Percentiles rank a stretch among this genome's conserved stretches.
Evolutionary conservation across 2,113 vertebrate species (phyloP).

Genomic region (Periophthalmodon schlosseri): DNA sequence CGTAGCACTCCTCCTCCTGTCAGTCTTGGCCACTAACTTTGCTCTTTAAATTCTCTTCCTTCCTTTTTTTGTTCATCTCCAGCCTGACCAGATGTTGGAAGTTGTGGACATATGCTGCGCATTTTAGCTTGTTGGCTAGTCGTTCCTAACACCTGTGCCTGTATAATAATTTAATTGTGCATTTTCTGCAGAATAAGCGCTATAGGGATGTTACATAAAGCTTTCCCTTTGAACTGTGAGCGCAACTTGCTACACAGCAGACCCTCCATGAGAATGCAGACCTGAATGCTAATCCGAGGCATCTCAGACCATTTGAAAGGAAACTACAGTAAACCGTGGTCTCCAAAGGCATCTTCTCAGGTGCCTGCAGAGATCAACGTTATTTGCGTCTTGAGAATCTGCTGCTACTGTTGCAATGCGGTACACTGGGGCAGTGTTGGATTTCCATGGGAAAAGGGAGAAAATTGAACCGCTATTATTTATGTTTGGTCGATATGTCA

Average conservation of each 20-base stretch:
- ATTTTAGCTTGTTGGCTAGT: neutral
- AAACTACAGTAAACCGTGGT: neutral
- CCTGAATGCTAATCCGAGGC: neutral
- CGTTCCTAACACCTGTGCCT: constrained; percentile 4
- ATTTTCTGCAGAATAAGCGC: neutral
- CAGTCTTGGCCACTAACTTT: constrained; percentile 28
- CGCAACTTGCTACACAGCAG: neutral
- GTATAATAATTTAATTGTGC: neutral
- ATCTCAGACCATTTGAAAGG: neutral
- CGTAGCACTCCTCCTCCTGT: constrained; percentile 21
- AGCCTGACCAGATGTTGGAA: neutral
- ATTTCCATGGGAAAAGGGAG: constrained; percentile 43
- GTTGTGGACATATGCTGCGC: neutral
- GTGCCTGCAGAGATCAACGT: constrained; percentile 17
- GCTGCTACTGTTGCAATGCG: constrained; percentile 64
- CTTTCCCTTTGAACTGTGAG: neutral
- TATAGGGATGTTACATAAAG: neutral
- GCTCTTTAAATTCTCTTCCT: neutral
- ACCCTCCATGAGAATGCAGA: neutral
- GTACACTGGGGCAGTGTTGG: constrained; percentile 37
- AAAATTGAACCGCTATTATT: constrained; percentile 61
- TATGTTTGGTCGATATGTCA: constrained; percentile 66
- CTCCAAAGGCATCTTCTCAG: constrained; percentile 21
- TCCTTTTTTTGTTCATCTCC: constrained; percentile 10
- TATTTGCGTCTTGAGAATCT: constrained; percentile 5